phyloP scores from a whole-genome alignment of 1,140 invertebrate species.

The Cylas formicarius region DNA sequence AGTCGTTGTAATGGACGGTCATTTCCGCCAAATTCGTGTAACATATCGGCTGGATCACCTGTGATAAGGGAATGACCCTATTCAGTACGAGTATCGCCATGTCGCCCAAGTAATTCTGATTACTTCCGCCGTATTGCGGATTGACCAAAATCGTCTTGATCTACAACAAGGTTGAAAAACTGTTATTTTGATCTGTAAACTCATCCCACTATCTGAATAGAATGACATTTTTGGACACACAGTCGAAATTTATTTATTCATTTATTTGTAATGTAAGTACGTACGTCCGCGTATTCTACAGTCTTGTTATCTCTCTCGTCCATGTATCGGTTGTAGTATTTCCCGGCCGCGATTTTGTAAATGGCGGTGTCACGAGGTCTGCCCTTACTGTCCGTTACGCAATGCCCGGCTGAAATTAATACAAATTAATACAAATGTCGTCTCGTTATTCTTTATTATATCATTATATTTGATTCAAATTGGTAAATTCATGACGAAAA shows the following conservation, averaged over 20 bases:
- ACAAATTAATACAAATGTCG: constrained; percentile 5
- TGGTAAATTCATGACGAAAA: too few species aligned
- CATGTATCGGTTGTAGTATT: constrained; percentile 28
- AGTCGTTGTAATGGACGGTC: not conserved
- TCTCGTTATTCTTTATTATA: too few species aligned
- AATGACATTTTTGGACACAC: not conserved
- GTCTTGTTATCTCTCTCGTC: constrained; percentile 19
- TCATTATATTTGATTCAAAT: too few species aligned
- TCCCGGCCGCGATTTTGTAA: constrained; percentile 25
- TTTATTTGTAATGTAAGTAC: not conserved
- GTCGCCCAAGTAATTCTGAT: constrained; percentile 19
- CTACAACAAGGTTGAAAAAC: constrained; percentile 16
- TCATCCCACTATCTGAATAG: not conserved
- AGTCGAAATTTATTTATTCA: not conserved
- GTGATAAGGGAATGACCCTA: constrained; percentile 17
- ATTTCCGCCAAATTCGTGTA: constrained; percentile 10
- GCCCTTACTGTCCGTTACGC: constrained; percentile 22
- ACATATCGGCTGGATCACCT: constrained; percentile 26
- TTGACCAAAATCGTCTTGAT: constrained; percentile 20
- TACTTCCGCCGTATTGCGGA: constrained; percentile 19
- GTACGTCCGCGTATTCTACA: constrained; percentile 26
- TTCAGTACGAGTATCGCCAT: constrained; percentile 26
- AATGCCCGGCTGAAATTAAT: constrained; percentile 31
- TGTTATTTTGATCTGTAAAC: constrained; percentile 2
- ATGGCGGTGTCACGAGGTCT: constrained; percentile 1